These are phyloP conservation scores for Tamandua tetradactyla DNA, from an alignment of 2,797 vertebrate species.

Conservation along the genomic window DNA sequence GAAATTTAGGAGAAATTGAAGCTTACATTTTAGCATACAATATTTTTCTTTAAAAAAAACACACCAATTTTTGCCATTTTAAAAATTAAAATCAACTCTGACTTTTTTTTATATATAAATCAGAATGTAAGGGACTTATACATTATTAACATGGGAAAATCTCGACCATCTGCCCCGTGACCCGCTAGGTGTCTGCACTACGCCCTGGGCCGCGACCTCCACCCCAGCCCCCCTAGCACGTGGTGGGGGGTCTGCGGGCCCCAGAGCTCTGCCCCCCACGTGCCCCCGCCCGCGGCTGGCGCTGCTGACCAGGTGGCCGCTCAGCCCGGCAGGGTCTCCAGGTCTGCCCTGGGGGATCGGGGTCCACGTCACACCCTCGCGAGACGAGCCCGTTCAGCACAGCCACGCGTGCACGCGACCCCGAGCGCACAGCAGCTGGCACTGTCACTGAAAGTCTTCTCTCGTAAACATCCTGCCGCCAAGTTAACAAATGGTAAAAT, in stretches of 20 bases:
- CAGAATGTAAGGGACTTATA: not conserved
- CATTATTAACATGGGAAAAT: not conserved
- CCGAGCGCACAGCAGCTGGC: not conserved
- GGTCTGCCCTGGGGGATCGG: too few species aligned
- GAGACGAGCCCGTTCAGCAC: too few species aligned
- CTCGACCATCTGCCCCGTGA: not conserved
- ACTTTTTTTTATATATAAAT: not conserved
- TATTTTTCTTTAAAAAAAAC: not conserved
- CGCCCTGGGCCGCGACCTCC: too few species aligned
- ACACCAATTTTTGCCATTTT: not conserved
- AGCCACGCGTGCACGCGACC: too few species aligned
- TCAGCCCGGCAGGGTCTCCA: too few species aligned
- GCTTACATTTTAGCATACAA: not conserved
- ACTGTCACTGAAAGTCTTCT: too few species aligned
- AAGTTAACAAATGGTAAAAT: conserved; percentile 22
- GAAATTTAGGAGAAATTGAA: not conserved
- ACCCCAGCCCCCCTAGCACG: too few species aligned
- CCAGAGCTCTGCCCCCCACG: not conserved
- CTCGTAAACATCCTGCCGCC: not conserved
- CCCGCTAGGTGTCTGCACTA: not conserved
- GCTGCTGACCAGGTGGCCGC: not conserved
- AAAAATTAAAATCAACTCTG: not conserved
- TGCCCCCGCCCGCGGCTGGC: too few species aligned
- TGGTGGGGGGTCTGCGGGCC: too few species aligned
- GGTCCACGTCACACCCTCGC: too few species aligned